Evolutionary conservation across 2,113 vertebrate species (phyloP).

Genomic region (Cervus canadensis): DNA sequence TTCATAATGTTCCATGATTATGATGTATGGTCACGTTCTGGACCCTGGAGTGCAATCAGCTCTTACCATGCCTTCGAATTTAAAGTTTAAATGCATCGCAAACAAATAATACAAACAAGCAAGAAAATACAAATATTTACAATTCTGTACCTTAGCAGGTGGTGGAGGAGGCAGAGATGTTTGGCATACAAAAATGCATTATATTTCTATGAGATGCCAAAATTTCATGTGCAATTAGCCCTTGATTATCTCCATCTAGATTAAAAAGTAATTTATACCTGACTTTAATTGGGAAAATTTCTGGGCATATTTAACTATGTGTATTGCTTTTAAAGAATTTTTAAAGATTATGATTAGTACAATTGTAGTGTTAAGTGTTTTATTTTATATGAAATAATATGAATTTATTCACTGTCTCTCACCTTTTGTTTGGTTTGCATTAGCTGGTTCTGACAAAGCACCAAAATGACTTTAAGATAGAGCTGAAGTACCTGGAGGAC

Average conservation of each 20-base stretch:
- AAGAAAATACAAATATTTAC: background rate
- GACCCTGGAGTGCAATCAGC: background rate
- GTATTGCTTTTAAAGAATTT: background rate
- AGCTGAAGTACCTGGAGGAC: slow-evolving; percentile 85
- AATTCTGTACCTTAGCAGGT: background rate
- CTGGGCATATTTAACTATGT: background rate
- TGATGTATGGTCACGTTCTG: background rate
- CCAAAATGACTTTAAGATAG: slow-evolving; percentile 87
- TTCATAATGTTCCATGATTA: background rate
- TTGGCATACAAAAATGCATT: background rate
- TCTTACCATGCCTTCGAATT: background rate
- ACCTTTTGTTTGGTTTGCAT: background rate
- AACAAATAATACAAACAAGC: background rate
- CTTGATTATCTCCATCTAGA: background rate
- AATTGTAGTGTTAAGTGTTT: background rate
- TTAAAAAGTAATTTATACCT: background rate
- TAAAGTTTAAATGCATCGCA: background rate
- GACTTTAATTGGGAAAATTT: background rate
- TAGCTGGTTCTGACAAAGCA: slow-evolving; percentile 84
- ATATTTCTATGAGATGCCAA: background rate
- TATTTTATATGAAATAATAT: background rate
- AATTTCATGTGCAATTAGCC: background rate
- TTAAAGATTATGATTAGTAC: background rate
- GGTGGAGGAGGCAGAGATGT: background rate
- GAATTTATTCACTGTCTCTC: background rate